These are phyloP conservation scores for Vannuccia rotundouncinata DNA, from an alignment of 2,888 invertebrate species.

Conservation along the genomic window DNA sequence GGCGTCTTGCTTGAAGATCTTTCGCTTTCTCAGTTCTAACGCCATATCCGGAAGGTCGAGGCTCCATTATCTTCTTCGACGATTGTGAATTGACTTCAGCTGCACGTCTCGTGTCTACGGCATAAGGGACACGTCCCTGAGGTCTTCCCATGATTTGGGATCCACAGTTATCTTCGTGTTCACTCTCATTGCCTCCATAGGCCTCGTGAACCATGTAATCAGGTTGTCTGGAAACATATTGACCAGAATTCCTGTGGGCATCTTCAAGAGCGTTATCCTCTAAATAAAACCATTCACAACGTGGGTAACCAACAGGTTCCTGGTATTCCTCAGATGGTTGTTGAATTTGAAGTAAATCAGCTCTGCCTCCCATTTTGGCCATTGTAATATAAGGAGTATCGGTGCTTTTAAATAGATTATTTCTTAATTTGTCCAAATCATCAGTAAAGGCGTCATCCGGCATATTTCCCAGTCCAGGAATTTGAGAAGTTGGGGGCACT, in stretches of 20 bases:
- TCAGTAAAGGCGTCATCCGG: conserved; percentile 41
- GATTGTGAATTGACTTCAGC: neutral
- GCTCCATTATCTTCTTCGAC: neutral
- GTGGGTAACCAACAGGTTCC: conserved; percentile 46
- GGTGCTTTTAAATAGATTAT: conserved; percentile 33
- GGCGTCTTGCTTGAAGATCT: neutral
- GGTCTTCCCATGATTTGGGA: neutral
- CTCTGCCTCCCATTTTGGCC: conserved; percentile 52
- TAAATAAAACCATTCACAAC: conserved; percentile 53
- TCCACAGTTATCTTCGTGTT: neutral
- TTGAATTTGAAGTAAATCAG: conserved; percentile 46
- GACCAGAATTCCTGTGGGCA: conserved; percentile 5
- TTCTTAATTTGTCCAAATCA: neutral
- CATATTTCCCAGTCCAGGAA: conserved; percentile 48
- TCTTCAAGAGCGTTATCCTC: conserved; percentile 51
- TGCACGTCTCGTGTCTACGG: neutral
- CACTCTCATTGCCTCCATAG: neutral
- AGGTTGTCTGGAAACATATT: conserved; percentile 34
- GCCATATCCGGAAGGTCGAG: neutral
- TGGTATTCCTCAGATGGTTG: conserved; percentile 25
- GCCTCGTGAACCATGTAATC: conserved; percentile 37
- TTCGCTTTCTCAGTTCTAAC: neutral
- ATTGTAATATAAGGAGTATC: conserved; percentile 52
- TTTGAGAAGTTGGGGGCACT: conserved; percentile 50
- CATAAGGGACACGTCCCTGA: neutral